Base-by-base conservation (phyloP, 2,113 vertebrate species). In the Daubentonia madagascariensis region DNA sequence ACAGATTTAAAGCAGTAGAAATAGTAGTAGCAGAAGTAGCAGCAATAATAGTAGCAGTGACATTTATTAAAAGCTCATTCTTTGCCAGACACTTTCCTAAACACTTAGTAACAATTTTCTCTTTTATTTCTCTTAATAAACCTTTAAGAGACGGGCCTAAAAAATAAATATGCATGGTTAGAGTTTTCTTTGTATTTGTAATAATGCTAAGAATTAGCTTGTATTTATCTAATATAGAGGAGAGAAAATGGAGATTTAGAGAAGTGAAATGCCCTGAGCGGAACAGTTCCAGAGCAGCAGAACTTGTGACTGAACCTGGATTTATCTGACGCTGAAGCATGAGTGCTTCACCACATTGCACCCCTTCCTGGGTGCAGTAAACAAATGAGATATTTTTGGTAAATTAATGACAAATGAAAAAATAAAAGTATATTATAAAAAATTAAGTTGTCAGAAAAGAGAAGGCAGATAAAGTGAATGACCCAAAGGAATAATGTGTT, bases 1-100 rank as follows among this genome's bases (percentile, higher is more conserved):
- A 16, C 6, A 54, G 32, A 80, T 75, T 87, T 84, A 59, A 87
- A 81, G n/a, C 22, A 40, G 25, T 35, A 59, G n/a, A 85, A n/a
- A 43, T 59, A 65, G 6, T 1, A 30, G 37, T 8, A 79, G 10
- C 2, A 92, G 37, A 8, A 88, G 20, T 10, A 25, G 10, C 35
- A 37, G 8, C 37, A 75, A 30, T 79, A 43, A 68, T 8, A 67
- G 4, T 4, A 54, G 4, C 54, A 48, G 11, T 54, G 3, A 8
- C 20, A 54, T 89, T 85, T n/a, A 89, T 52, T 89, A 48, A 61
- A 91, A 80, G 28, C n/a, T 81, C 37, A 25, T 48, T 35, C 45
- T 89, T 85, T 14, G 1, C 10, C 30, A 43, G 37, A 6, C 8
- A 28, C 35, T 72, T 67, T 73, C 4, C 11, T 48, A 20, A n/a